Evolutionary conservation across 1,140 invertebrate genomes (phyloP), one percentile per base, ranked within the genome.

Genomic region (Eurosta solidaginis): DNA sequence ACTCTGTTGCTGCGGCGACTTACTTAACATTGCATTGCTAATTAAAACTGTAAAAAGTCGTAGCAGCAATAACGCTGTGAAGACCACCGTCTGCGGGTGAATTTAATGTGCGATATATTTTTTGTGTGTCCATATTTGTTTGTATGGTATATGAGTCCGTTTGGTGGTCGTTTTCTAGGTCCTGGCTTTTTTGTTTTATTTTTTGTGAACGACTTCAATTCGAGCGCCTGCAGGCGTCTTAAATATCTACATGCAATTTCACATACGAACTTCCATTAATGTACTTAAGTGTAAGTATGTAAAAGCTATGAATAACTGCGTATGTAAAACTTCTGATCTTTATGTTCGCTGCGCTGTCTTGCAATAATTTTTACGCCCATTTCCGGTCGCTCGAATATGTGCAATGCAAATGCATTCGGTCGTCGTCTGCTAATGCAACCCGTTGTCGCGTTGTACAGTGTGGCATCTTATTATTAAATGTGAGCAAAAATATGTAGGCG

Each of bases 11-110:
- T 40, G 59, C 59, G 36, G 33, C 59, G 59, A 25, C 59, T 68
- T 68, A n/a, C 59, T 68, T 68, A 68, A 68, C 59, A 68, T 68
- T 42, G 59, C 59, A 68, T 68, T 40, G 59, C 59, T 68, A 68
- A 68, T 68, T 68, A 68, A 68, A 68, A 68, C 59, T 68, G 59
- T 68, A 68, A 68, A 68, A 68, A 68, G 54, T 22, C 3, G 29
- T 29, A 63, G n/a, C 54, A 49, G 49, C 49, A 25, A 10, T 22
- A 52, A 22, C 49, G 9, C 20, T 36, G 59, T 33, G 59, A n/a
- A 20, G 59, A 68, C 17, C 59, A 36, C n/a, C 59, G 33, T 4
- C 33, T 42, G 36, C 20, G 20, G 59, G 59, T n/a, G 36, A 33
- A 68, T 36, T 68, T 68, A 68, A 68, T 68, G 33, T 42, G 33